Evolutionary conservation across 1,140 invertebrate genomes (phyloP).

Genomic region (Campodea augens): DNA sequence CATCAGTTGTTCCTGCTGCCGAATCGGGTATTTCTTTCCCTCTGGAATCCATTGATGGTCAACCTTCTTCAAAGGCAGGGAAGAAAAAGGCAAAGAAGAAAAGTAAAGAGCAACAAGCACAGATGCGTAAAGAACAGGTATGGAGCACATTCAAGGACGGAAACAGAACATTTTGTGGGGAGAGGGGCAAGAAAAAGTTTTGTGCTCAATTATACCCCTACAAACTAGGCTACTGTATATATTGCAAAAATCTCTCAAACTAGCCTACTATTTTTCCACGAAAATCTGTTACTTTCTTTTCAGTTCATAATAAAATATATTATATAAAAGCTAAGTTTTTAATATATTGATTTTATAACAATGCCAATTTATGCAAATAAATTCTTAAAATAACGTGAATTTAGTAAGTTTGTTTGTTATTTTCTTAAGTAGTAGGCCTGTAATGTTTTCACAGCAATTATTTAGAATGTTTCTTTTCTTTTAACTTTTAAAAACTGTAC

Average conservation of each 20-base stretch:
- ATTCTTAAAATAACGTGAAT: too few relatives aligned
- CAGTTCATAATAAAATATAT: conserved; percentile 3
- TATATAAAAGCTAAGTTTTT: too few relatives aligned
- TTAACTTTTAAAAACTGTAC: too few relatives aligned
- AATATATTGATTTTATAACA: too few relatives aligned
- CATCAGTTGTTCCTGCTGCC: too few relatives aligned
- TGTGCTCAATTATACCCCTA: background rate
- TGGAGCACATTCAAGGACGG: conserved; percentile 9
- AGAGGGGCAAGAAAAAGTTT: conserved; percentile 3
- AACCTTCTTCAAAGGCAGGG: background rate
- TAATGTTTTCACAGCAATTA: too few relatives aligned
- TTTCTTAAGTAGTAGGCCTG: too few relatives aligned
- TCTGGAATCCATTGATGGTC: background rate
- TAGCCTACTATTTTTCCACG: conserved; percentile 9
- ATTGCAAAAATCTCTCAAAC: background rate
- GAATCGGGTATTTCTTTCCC: conserved; percentile 18
- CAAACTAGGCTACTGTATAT: background rate
- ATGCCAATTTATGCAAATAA: too few relatives aligned
- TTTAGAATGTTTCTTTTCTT: too few relatives aligned
- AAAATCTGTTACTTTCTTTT: background rate
- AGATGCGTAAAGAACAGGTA: conserved; percentile 30
- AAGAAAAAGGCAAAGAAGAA: conserved; percentile 20
- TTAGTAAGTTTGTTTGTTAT: too few relatives aligned
- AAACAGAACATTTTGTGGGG: conserved; percentile 8
- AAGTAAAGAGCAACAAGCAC: conserved; percentile 15